Evolutionary conservation across 1,140 invertebrate genomes (phyloP).

Genomic region (Trichomalopsis sarcophagae): DNA sequence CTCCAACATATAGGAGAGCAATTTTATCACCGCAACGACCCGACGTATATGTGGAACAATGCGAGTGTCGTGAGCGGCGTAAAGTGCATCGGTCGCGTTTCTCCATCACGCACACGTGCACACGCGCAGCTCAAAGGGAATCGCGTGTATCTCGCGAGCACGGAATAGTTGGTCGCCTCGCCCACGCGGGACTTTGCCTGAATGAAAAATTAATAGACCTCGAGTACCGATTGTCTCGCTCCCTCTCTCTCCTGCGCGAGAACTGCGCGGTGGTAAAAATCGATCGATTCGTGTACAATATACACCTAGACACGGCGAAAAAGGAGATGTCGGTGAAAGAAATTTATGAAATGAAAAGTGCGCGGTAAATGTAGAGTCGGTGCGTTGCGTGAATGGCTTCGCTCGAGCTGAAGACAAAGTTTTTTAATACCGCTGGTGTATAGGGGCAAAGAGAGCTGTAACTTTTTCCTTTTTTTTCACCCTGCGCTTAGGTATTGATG

Average conservation of each 20-base stretch:
- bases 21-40: neutral
- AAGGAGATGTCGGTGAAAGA: neutral
- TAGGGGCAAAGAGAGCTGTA: neutral
- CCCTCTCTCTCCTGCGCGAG: neutral
- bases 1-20: neutral
- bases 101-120: neutral
- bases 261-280: neutral
- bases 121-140: neutral
- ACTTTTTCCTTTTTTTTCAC: neutral
- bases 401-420: neutral
- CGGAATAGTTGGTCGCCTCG: neutral
- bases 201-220: neutral
- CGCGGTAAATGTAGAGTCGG: neutral
- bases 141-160: neutral
- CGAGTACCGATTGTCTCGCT: neutral
- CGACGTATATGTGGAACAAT: neutral
- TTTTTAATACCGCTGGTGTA: neutral
- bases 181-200: neutral
- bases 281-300: neutral
- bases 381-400: neutral
- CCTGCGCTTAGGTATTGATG: neutral
- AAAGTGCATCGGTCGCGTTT: neutral
- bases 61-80: neutral
- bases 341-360: neutral
- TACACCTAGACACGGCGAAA: no score